Evolutionary conservation across 2,888 invertebrate species (phyloP).

Genomic region (Ommatoiulus sabulosus): DNA sequence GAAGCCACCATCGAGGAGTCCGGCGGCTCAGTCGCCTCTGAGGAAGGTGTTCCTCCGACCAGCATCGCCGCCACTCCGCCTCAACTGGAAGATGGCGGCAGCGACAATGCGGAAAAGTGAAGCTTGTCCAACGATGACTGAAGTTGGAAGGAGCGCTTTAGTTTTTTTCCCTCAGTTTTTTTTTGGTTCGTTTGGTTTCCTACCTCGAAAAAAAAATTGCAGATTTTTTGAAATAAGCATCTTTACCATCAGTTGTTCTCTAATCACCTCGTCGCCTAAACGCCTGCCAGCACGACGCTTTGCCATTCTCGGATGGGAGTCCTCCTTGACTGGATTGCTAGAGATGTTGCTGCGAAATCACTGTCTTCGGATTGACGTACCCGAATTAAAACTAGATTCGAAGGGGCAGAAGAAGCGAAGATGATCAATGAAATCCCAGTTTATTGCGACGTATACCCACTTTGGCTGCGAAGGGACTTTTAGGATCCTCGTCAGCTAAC

Average conservation of each 20-base stretch:
- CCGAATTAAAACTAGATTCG: background rate
- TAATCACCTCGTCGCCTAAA: background rate
- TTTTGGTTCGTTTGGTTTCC: conserved; percentile 7
- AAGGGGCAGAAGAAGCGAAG: background rate
- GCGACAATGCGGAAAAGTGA: conserved; percentile 54
- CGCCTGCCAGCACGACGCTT: background rate
- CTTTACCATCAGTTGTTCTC: background rate
- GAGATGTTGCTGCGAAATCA: background rate
- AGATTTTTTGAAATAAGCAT: conserved; percentile 39
- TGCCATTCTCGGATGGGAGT: background rate
- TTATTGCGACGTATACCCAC: background rate
- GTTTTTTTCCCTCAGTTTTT: background rate
- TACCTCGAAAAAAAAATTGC: background rate
- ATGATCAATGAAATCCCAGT: background rate
- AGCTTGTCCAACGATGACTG: background rate
- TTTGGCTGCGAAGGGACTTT: background rate
- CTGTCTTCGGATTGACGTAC: background rate
- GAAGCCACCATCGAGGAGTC: background rate
- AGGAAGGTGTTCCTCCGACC: background rate
- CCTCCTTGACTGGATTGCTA: background rate
- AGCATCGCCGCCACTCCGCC: background rate
- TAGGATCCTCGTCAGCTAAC: background rate
- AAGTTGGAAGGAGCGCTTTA: background rate
- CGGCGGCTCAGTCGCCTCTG: background rate
- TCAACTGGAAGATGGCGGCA: background rate